Evolutionary conservation across 2,797 vertebrate species (phyloP), one percentile per base, ranked within the genome.

Genomic region (Ceryle rudis): DNA sequence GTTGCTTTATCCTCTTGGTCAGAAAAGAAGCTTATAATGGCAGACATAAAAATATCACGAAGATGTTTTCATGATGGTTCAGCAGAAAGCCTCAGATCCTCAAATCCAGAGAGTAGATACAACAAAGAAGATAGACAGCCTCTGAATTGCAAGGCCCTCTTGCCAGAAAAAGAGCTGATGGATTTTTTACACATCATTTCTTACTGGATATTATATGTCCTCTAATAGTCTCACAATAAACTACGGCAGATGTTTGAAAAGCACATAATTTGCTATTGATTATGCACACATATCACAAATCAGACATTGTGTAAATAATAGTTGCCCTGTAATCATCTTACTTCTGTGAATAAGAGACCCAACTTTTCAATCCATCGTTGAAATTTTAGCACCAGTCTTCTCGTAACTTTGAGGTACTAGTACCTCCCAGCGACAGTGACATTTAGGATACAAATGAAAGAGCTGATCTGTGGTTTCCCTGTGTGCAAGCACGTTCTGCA

Each of bases 171-270:
- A 86, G 54, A 90, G 18, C 62, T n/a, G 75, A 93, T 67, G 44
- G 74, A 93, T 92, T 93, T 92, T 93, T 92, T 82, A 58, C 46
- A 86, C 49, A 49, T 61, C 0, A 73, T 92, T 84, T 97, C 82
- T 83, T 87, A 74, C 28, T 91, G 74, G 15, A 41, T 96, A 78
- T 78, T 78, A 95, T 72, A 89, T 87, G 74, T 69, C 57, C 31
- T 83, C 35, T 85, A 87, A 95, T 12, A 83, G 71, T 80, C 67
- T 87, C 67, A 89, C 67, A 92, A 55, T 89, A 85, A 94, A 89
- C 61, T 80, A 67, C 61, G 85, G 81, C 78, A 95, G 71, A 74
- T 89, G 79, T 93, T 91, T 87, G 74, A 95, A 93, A 95, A 73
- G 42, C n/a, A 69, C 35, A 20, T 85, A 82, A 90, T 87, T 95